Base-by-base conservation (phyloP, 2,888 invertebrate species). In the Drosophila yooni region DNA sequence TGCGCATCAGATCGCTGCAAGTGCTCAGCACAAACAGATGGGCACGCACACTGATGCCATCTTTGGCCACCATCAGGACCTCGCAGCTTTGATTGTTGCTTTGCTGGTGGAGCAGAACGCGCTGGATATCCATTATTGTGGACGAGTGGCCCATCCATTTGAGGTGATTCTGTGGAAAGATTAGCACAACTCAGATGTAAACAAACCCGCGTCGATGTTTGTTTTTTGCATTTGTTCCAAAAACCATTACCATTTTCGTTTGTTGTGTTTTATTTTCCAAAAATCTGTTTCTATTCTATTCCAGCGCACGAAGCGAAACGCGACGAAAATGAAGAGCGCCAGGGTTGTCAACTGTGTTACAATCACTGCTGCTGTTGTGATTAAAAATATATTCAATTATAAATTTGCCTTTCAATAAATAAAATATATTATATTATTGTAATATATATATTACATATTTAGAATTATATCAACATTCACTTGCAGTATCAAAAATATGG, bases 71-170 rank as follows among this genome's bases (percentile, higher is more conserved):
- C 8, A 93, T 74, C 8, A 91, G 83, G 36, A 93, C 92, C 72
- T 93, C 93, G 78, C 92, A 93, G 48, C 87, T 88, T 27, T 89
- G 83, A 38, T 82, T 81, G 78, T 92, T 92, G 68, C 65, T 79
- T 18, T 79, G 79, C 63, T 79, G 79, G 50, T 83, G 81, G 33
- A 91, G 90, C 15, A 93, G 81, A 56, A 82, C 79, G 60, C 91
- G 91, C 68, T 93, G 93, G 48, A 93, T 92, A 67, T 93, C 93
- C 74, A 93, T 91, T 60, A 93, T 91, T 46, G 93, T 92, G 63
- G 90, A 84, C 70, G 92, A 88, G 82, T 93, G 93, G 31, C 93
- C 93, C 92, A 93, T 93, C 93, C 93, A 93, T 82, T 92, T 93
- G 21, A 93, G 82, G 67, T 92, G 89, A 85, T 93, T 93, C 92